These are phyloP conservation scores for Argya squamiceps DNA, from an alignment of 2,797 vertebrate species.

Conservation along the genomic window DNA sequence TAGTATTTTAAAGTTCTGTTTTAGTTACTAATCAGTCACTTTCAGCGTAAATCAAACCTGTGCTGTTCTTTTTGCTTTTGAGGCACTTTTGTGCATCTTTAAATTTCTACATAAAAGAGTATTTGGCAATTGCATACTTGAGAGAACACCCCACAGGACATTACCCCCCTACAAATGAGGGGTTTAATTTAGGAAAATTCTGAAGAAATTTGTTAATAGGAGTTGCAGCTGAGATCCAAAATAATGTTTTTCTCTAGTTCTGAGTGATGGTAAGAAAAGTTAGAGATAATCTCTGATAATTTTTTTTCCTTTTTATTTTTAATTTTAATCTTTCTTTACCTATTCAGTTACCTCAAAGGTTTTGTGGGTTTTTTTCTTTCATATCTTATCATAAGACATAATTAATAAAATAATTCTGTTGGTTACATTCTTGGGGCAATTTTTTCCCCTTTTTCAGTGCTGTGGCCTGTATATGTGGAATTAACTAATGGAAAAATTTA, in stretches of 20 bases:
- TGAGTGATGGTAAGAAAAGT: background rate
- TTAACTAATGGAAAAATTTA: conserved; percentile 89
- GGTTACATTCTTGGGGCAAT: conserved; percentile 15
- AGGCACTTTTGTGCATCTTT: background rate
- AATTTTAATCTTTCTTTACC: background rate
- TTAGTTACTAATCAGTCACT: background rate
- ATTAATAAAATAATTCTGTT: background rate
- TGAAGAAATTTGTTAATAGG: background rate
- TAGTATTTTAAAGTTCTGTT: background rate
- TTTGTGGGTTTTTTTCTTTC: background rate
- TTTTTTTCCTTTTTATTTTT: background rate
- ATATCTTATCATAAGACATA: background rate
- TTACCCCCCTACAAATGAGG: background rate
- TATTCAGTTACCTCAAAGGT: background rate
- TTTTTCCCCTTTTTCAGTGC: conserved; percentile 67
- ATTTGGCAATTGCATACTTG: background rate
- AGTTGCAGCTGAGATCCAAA: background rate
- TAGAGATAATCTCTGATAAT: background rate
- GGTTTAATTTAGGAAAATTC: background rate
- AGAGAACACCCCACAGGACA: background rate
- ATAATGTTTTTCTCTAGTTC: background rate
- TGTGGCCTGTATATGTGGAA: conserved; percentile 89
- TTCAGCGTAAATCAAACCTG: background rate
- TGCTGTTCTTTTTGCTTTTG: background rate
- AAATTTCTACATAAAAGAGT: background rate